Evolutionary conservation across 2,888 invertebrate species (phyloP).

Genomic region (Cheilosia soror): DNA sequence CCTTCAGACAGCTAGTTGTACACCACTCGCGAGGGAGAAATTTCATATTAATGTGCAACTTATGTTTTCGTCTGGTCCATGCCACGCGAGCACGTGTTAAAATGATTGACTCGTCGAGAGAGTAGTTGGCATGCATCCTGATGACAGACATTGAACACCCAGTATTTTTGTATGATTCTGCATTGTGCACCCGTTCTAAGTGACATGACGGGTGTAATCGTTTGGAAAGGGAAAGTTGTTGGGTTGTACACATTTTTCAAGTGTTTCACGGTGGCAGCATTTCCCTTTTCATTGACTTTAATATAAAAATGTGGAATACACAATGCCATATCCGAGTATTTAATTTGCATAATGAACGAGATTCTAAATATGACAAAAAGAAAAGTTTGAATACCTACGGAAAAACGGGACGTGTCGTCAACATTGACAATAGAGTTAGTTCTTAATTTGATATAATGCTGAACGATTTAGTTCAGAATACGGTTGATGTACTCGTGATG

Average conservation of each 20-base stretch:
- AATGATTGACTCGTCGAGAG: slow-evolving; percentile 44
- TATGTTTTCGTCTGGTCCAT: slow-evolving; percentile 39
- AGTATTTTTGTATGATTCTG: slow-evolving; percentile 13
- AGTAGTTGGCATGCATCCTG: slow-evolving; percentile 22
- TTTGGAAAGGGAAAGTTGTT: slow-evolving; percentile 40
- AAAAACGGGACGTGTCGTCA: slow-evolving; percentile 15
- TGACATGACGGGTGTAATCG: slow-evolving; percentile 63
- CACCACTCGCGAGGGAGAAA: slow-evolving; percentile 22
- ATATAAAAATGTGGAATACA: slow-evolving; percentile 12
- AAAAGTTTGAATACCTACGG: background rate
- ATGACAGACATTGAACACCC: slow-evolving; percentile 37
- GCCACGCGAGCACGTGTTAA: slow-evolving; percentile 19
- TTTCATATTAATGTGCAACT: slow-evolving; percentile 28
- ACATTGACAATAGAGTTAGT: slow-evolving; percentile 21
- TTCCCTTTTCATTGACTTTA: slow-evolving; percentile 47
- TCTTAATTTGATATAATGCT: background rate
- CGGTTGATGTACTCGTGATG: background rate
- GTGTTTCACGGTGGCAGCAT: slow-evolving; percentile 28
- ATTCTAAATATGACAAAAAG: slow-evolving; percentile 11
- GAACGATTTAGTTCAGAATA: slow-evolving; percentile 8
- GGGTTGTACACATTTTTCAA: slow-evolving; percentile 22
- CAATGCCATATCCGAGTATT: slow-evolving; percentile 18
- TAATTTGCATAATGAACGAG: slow-evolving; percentile 58
- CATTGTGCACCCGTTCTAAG: slow-evolving; percentile 6
- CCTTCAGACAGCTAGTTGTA: slow-evolving; percentile 10